Conservation (phyloP, 2,888 invertebrate genomes). For the Hanleya hanleyi region DNA sequence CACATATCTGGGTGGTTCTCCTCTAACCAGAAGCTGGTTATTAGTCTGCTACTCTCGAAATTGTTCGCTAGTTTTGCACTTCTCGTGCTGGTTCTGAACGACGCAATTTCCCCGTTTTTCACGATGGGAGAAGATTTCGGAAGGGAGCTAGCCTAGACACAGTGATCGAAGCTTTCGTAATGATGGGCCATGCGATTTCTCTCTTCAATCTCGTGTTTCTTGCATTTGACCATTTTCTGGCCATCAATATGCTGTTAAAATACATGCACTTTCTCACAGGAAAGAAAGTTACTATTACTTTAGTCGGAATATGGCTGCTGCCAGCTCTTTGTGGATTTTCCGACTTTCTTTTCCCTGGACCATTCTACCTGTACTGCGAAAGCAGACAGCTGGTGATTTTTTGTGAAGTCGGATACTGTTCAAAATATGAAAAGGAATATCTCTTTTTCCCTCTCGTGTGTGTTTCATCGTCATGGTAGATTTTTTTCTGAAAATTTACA, state of each 20-base stretch:
- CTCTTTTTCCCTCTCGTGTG: slow-evolving; percentile 50
- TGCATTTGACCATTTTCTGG: slow-evolving; percentile 59
- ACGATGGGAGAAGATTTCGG: slow-evolving; percentile 35
- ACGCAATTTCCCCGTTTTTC: slow-evolving; percentile 33
- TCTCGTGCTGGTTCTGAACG: slow-evolving; percentile 49
- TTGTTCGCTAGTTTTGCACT: slow-evolving; percentile 55
- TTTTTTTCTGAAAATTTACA: slow-evolving; percentile 38
- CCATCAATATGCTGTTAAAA: slow-evolving; percentile 52
- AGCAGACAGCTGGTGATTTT: slow-evolving; percentile 43
- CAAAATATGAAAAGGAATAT: slow-evolving; percentile 57
- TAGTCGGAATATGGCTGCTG: slow-evolving; percentile 47
- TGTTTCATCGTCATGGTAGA: slow-evolving; percentile 51
- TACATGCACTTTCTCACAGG: slow-evolving; percentile 46
- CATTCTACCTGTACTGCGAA: slow-evolving; percentile 22
- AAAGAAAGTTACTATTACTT: slow-evolving; percentile 40
- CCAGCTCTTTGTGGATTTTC: slow-evolving; percentile 50
- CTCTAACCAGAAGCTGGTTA: slow-evolving; percentile 55
- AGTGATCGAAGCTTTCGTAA: slow-evolving; percentile 51
- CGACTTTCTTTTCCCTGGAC: slow-evolving; percentile 25
- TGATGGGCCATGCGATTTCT: slow-evolving; percentile 54
- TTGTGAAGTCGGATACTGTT: slow-evolving; percentile 56
- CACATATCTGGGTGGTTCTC: slow-evolving; percentile 53
- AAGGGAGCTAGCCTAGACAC: slow-evolving; percentile 48
- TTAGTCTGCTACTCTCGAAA: slow-evolving; percentile 57
- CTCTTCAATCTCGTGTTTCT: slow-evolving; percentile 55